These are phyloP conservation scores for Accipiter virgatus DNA, from an alignment of 2,113 vertebrate species.

Conservation along the genomic window DNA sequence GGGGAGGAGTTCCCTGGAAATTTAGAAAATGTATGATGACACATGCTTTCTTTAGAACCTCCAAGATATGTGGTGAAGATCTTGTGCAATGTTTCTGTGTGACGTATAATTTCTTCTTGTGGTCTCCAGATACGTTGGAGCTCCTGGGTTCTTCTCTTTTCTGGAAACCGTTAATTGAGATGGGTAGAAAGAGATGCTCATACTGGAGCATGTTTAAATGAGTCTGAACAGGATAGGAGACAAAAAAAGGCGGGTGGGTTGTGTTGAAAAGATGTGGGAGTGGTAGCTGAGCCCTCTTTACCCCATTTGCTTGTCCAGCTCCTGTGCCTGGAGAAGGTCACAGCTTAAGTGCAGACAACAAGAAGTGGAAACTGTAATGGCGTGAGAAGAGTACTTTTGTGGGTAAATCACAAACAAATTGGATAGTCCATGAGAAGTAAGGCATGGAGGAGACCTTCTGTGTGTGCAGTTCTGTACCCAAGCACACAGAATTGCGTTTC, in stretches of 20 bases:
- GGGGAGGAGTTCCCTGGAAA: neutral
- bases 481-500: neutral
- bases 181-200: neutral
- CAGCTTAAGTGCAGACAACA: rapidly evolving
- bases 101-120: neutral
- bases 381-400: neutral
- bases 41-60: neutral
- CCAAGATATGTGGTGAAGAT: neutral
- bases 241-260: neutral
- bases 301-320: neutral
- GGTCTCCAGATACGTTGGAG: neutral
- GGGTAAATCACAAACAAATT: neutral
- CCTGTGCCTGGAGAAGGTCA: neutral
- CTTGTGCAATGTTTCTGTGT: neutral
- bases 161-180: neutral
- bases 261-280: neutral
- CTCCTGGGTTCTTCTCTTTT: neutral
- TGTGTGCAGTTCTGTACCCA: neutral
- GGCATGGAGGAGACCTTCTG: neutral
- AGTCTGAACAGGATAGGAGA: neutral
- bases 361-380: neutral
- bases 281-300: neutral
- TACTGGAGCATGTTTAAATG: neutral
- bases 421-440: neutral
- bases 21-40: neutral